Evolutionary conservation across 2,888 invertebrate genomes (phyloP), one percentile per base, ranked within the genome.

Genomic region (Conomelus anceps): DNA sequence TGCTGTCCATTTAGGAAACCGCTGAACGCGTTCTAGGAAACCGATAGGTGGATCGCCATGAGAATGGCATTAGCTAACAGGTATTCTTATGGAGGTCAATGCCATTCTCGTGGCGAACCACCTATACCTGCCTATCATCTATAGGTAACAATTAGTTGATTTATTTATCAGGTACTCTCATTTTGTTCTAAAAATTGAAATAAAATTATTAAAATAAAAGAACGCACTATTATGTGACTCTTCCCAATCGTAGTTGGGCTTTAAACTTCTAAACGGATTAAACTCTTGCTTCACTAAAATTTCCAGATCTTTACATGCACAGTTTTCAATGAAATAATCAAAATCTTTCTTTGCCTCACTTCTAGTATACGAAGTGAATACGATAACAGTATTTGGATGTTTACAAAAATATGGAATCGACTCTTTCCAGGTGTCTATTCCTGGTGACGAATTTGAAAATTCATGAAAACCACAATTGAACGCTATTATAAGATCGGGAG

Each of bases 391-490:
- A 6, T 90, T 89, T 11, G 88, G 23, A 89, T 91, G 89, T 24
- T 92, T 88, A 22, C 92, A 26, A 23, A 93, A 91, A 88, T 89
- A 90, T 11, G 91, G 90, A 29, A 93, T 89, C 85, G 92, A 92
- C 17, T 90, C 89, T 63, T 90, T 88, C 93, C 93, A 93, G 6
- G 91, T 91, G 90, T 93, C 92, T 4, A 26, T 11, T 7, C 11
- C 22, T 86, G 85, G 11, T 89, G 90, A 11, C 9, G 89, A 86
- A 23, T 91, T 90, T 89, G 91, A 90, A 89, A 91, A 92, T 90
- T 92, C 92, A 91, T 93, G 92, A 88, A 93, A 91, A 23, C 93
- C 93, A 91, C 93, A 92, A 90, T 93, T 93, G 90, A 93, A 92
- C 0, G 92, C 92, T 13, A 92, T 91, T 22, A 93, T 92, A 41